Evolutionary conservation across 2,888 invertebrate species (phyloP).

Genomic region (Alcis repandata): DNA sequence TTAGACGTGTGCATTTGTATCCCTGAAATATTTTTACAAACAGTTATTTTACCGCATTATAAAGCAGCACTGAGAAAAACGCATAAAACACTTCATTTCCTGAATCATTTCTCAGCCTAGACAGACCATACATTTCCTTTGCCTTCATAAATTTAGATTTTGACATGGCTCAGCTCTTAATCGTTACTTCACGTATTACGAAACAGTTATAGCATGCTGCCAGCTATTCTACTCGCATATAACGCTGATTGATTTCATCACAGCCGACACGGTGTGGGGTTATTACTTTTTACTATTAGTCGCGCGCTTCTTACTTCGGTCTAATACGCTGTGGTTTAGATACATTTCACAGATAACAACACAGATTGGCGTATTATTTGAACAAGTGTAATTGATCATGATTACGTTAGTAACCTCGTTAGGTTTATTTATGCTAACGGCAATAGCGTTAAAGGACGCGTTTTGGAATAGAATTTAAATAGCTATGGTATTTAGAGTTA

Average conservation of each 20-base stretch:
- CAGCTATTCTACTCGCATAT: conserved; percentile 11
- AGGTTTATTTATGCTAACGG: neutral
- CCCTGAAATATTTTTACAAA: too few species aligned
- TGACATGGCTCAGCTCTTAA: conserved; percentile 21
- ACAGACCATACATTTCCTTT: neutral
- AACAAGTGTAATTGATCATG: neutral
- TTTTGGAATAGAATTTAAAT: too few species aligned
- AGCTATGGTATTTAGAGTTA: too few species aligned
- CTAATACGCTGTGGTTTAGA: conserved; percentile 45
- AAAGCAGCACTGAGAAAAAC: too few species aligned
- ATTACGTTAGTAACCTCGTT: conserved; percentile 5
- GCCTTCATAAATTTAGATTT: neutral
- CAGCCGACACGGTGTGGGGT: conserved; percentile 59
- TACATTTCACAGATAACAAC: conserved; percentile 9
- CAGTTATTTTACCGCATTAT: too few species aligned
- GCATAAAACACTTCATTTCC: neutral
- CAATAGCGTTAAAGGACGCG: neutral
- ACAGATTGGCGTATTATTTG: conserved; percentile 3
- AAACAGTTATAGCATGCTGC: conserved; percentile 29
- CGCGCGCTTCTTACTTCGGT: conserved; percentile 52
- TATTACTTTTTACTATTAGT: conserved; percentile 48
- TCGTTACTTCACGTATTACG: conserved; percentile 32
- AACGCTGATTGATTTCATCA: conserved; percentile 42
- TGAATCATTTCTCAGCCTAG: neutral
- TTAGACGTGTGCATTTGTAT: too few species aligned